Base-by-base conservation (phyloP, 2,113 vertebrate species). In the Pygoscelis antarcticus region DNA sequence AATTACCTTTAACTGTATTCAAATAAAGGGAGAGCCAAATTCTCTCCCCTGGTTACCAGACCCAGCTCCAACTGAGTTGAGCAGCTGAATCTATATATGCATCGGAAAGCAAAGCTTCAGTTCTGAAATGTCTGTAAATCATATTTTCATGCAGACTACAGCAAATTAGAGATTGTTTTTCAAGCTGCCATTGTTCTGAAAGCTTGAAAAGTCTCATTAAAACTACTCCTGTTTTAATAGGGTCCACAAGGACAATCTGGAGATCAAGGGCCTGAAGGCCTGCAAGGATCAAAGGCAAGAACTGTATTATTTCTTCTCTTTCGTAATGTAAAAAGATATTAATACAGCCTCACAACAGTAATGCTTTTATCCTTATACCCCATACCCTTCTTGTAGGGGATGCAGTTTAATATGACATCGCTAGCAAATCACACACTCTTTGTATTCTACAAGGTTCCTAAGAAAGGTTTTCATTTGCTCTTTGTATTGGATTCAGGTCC, bases 221-320 rank as follows among this genome's bases (percentile, higher is more conserved):
- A 94, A 64, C 4, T 9, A 91, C 36, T 93, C 95, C 21, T 97
- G 74, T 96, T 90, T 97, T 66, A 81, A 89, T 84, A 99, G 99
- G 99, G 99, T 66, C 95, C 98, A 64, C 98, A 98, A 93, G 99
- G 99, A 92, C 98, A 98, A 81, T 96, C 98, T 36, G 99, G 99
- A 94, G 99, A 99, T 94, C 96, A 97, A n/a, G 99, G 99, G 85
- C 98, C 98, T 65, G 98, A 99, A 98, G 99, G 99, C 38, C 89
- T 96, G 61, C 99, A 98, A 97, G 99, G 99, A 93, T 98, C 98
- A 97, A 98, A 99, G 98, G 99, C 90, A 97, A 97, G 96, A 90
- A 74, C 32, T 60, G 27, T 17, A 88, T 66, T 74, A 72, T 94
- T 86, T 87, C 71, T 77, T 71, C 46, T 85, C 32, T 90, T 89